These are phyloP conservation scores for Aproaerema taeniolella DNA, from an alignment of 2,888 invertebrate species.

Conservation along the genomic window DNA sequence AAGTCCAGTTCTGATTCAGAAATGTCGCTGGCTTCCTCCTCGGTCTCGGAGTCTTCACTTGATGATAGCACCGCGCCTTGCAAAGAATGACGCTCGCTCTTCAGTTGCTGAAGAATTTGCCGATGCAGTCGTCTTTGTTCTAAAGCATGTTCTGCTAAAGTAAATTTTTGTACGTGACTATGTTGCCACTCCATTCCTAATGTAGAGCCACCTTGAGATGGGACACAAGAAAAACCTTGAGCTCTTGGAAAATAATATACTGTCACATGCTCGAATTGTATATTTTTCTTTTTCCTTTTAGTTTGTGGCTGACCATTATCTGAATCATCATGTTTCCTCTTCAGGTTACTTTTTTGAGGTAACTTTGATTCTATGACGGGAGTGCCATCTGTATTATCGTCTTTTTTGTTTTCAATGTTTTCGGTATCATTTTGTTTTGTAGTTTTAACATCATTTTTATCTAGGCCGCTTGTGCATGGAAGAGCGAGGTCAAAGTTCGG, in stretches of 20 bases:
- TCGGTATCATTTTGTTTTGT: slow-evolving; percentile 21
- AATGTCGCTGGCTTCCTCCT: slow-evolving; percentile 88
- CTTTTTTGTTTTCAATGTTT: slow-evolving; percentile 22
- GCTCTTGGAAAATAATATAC: slow-evolving; percentile 96
- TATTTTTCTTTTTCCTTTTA: slow-evolving; percentile 86
- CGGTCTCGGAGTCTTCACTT: slow-evolving; percentile 90
- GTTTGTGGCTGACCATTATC: slow-evolving; percentile 59
- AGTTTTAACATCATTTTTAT: neutral
- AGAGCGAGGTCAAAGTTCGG: slow-evolving; percentile 50
- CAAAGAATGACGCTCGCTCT: slow-evolving; percentile 81
- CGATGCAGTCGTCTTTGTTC: slow-evolving; percentile 93
- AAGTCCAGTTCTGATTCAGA: slow-evolving; percentile 91
- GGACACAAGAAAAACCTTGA: slow-evolving; percentile 94
- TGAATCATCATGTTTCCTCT: slow-evolving; percentile 74
- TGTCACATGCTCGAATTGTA: slow-evolving; percentile 94
- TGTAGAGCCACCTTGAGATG: slow-evolving; percentile 93
- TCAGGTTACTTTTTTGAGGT: slow-evolving; percentile 80
- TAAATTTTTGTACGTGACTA: slow-evolving; percentile 84
- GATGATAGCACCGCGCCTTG: slow-evolving; percentile 80
- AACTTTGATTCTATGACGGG: slow-evolving; percentile 32
- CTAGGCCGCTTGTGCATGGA: slow-evolving; percentile 44
- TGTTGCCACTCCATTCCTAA: slow-evolving; percentile 92
- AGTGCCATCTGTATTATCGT: slow-evolving; percentile 24
- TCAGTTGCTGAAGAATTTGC: slow-evolving; percentile 84
- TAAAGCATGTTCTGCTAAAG: slow-evolving; percentile 90